These are phyloP conservation scores for Drosophila bifasciata DNA, from an alignment of 1,140 invertebrate genomes.

Conservation along the genomic window DNA sequence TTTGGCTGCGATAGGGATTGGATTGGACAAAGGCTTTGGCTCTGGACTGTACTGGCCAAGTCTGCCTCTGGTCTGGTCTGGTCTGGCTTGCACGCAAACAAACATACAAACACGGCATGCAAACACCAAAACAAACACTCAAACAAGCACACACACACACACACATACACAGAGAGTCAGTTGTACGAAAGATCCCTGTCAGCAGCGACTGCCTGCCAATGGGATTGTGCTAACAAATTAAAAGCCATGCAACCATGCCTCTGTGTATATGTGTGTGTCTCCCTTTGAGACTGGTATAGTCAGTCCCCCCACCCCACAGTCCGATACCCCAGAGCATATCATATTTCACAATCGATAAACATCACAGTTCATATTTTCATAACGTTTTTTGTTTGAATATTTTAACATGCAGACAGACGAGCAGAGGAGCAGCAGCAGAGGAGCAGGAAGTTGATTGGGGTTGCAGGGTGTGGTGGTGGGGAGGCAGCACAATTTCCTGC, in stretches of 20 bases:
- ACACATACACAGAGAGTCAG: conserved; percentile 3
- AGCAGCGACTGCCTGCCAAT: conserved; percentile 32
- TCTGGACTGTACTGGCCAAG: conserved; percentile 3
- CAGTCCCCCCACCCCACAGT: conserved; percentile 1
- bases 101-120: conserved; percentile 57
- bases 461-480: no score
- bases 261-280: conserved; percentile 12
- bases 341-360: conserved; percentile 84
- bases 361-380: conserved; percentile 83
- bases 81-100: conserved; percentile 47
- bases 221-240: conserved; percentile 74
- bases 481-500: conserved; percentile 35
- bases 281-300: conserved; percentile 14
- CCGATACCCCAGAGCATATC: conserved; percentile 47
- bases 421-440: background rate
- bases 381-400: conserved; percentile 76
- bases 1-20: conserved; percentile 11
- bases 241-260: conserved; percentile 62
- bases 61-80: background rate
- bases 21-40: no score
- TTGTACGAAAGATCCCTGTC: conserved; percentile 34
- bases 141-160: conserved; percentile 12
- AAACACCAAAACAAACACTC: conserved; percentile 25
- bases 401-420: conserved; percentile 68
- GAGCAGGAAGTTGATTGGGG: conserved; percentile 2